These are phyloP conservation scores for Branchinecta sandiegonensis DNA, from an alignment of 2,888 invertebrate genomes.

Conservation along the genomic window DNA sequence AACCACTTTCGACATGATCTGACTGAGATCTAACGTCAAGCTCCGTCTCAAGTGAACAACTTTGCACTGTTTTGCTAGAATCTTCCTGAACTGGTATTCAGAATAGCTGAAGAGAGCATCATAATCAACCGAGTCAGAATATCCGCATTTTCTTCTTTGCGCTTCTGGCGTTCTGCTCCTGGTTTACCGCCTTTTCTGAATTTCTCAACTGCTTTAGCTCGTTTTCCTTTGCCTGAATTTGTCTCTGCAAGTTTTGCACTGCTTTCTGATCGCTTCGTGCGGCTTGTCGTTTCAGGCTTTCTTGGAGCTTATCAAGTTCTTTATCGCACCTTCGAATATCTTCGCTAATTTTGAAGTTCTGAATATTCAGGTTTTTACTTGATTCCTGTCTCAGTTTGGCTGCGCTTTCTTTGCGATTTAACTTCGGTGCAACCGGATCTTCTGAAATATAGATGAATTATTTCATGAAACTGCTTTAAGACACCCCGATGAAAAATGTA, in stretches of 20 bases:
- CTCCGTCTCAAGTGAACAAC: too few species aligned
- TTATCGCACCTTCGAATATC: conserved; percentile 50
- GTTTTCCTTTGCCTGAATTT: not conserved
- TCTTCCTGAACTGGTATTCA: too few species aligned
- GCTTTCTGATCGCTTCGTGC: not conserved
- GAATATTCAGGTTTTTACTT: conserved; percentile 29
- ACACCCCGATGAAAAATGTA: too few species aligned
- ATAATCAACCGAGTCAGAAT: not conserved
- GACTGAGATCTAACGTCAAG: too few species aligned
- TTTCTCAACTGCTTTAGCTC: not conserved
- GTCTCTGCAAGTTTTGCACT: not conserved
- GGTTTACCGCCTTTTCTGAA: conserved; percentile 1
- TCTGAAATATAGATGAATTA: too few species aligned
- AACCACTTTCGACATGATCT: too few species aligned
- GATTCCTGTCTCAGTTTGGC: conserved; percentile 34
- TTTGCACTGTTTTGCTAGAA: too few species aligned
- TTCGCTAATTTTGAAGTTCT: conserved; percentile 37
- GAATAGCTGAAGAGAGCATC: too few species aligned
- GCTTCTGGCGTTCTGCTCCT: not conserved
- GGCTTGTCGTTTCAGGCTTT: conserved; percentile 47
- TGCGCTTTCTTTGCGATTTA: too few species aligned
- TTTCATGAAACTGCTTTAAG: too few species aligned
- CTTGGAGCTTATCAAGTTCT: conserved; percentile 49
- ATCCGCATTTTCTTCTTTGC: not conserved
- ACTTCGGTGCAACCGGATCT: too few species aligned